A percentile compares a stretch with the other conserved stretches of the same genome.
Conservation (phyloP, 2,888 invertebrate genomes). For the Melangyna quadrimaculata region DNA sequence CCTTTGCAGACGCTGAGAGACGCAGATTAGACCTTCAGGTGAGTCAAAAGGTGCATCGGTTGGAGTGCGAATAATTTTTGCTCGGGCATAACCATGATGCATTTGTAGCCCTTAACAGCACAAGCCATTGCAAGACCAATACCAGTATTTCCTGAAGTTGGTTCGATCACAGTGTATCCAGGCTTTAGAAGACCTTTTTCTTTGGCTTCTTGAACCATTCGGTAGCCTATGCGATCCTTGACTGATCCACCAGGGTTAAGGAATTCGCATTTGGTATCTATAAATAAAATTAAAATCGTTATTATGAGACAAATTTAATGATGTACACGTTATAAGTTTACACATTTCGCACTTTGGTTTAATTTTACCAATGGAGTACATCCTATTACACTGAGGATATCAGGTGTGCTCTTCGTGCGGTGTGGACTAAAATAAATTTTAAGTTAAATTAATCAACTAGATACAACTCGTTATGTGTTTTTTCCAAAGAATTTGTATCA, state of each 20-base stretch:
- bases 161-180: conserved; percentile 96
- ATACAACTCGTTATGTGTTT: too few relatives aligned
- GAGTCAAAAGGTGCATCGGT: conserved; percentile 94
- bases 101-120: conserved; percentile 94
- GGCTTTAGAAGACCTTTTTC: conserved; percentile 91
- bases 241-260: conserved; percentile 98
- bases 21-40: conserved; percentile 94
- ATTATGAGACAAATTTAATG: not conserved
- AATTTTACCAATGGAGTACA: conserved; percentile 92
- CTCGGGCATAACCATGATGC: conserved; percentile 98
- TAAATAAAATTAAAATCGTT: not conserved
- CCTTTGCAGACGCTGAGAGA: conserved; percentile 90
- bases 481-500: too few relatives aligned
- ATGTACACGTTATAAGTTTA: conserved; percentile 82
- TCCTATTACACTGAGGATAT: conserved; percentile 90
- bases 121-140: conserved; percentile 97
- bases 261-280: conserved; percentile 98
- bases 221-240: conserved; percentile 95
- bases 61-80: conserved; percentile 97
- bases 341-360: conserved; percentile 93
- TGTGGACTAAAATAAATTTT: conserved; percentile 71
- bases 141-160: conserved; percentile 93
- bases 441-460: not conserved
- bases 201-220: conserved; percentile 98
- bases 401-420: conserved; percentile 81